Evolutionary conservation across 2,797 vertebrate species (phyloP).

Genomic region (Pangasius krempfi): DNA sequence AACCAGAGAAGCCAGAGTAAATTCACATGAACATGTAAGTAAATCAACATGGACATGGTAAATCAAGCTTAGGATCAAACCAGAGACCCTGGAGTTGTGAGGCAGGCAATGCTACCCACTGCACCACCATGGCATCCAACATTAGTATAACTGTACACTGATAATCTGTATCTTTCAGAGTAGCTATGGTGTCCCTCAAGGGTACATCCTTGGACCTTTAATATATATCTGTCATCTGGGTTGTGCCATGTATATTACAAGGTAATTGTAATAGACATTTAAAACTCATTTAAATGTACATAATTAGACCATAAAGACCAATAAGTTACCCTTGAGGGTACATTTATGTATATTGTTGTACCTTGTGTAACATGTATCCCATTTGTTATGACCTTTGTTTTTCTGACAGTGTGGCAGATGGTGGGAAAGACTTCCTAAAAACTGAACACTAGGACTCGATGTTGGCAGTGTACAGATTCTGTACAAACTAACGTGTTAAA

Average conservation of each 20-base stretch:
- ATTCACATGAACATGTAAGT: neutral
- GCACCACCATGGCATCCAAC: neutral
- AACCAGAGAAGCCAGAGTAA: neutral
- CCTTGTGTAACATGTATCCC: neutral
- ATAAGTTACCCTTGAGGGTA: neutral
- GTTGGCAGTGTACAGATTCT: neutral
- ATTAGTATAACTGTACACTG: neutral
- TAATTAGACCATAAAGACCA: neutral
- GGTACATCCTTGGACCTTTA: neutral
- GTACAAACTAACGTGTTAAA: neutral
- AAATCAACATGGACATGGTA: too few species aligned
- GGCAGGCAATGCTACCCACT: neutral
- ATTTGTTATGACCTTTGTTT: neutral
- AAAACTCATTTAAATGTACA: neutral
- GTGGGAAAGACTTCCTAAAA: neutral
- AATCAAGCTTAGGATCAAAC: neutral
- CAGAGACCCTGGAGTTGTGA: neutral
- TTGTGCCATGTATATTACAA: neutral
- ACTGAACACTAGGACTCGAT: neutral
- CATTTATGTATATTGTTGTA: neutral
- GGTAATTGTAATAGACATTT: neutral
- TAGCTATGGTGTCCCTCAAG: constrained; percentile 10
- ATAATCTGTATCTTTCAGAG: neutral
- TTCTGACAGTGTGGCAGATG: neutral
- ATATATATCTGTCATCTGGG: neutral